Conservation (phyloP, 2,113 vertebrate species). For the Nansenia antarctica region DNA sequence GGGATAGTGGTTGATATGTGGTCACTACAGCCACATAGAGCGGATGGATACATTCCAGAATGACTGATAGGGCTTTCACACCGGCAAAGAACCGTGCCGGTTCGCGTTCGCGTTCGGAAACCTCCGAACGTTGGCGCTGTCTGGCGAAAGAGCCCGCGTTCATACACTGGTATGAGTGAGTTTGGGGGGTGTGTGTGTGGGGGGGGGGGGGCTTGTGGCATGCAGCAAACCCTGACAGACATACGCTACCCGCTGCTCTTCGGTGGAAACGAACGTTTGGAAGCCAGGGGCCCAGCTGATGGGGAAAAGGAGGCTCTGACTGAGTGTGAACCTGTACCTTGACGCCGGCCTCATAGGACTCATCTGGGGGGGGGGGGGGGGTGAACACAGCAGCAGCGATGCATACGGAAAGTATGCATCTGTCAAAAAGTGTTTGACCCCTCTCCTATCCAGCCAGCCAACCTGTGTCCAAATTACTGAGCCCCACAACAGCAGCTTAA, state of each 20-base stretch:
- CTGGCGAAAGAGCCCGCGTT: too few relatives aligned
- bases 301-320: not conserved
- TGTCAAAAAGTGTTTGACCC: not conserved
- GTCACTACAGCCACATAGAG: slow-evolving; percentile 52
- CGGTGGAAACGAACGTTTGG: slow-evolving; percentile 85
- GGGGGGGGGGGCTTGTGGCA: slow-evolving; percentile 35
- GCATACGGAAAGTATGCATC: not conserved
- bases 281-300: slow-evolving; percentile 51
- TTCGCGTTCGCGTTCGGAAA: too few relatives aligned
- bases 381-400: not conserved
- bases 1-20: slow-evolving; percentile 39
- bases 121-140: too few relatives aligned
- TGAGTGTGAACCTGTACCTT: slow-evolving; percentile 6
- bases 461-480: not conserved
- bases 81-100: too few relatives aligned
- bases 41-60: slow-evolving; percentile 35
- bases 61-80: too few relatives aligned
- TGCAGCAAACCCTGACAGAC: slow-evolving; percentile 58
- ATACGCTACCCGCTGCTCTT: slow-evolving; percentile 77
- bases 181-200: slow-evolving; percentile 18
- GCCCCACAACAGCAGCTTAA: not conserved
- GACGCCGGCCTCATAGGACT: slow-evolving; percentile 4
- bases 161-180: too few relatives aligned
- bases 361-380: not conserved
- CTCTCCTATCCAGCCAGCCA: not conserved